phyloP scores from a whole-genome alignment of 1,140 invertebrate genomes.

The Papilio xuthus region DNA sequence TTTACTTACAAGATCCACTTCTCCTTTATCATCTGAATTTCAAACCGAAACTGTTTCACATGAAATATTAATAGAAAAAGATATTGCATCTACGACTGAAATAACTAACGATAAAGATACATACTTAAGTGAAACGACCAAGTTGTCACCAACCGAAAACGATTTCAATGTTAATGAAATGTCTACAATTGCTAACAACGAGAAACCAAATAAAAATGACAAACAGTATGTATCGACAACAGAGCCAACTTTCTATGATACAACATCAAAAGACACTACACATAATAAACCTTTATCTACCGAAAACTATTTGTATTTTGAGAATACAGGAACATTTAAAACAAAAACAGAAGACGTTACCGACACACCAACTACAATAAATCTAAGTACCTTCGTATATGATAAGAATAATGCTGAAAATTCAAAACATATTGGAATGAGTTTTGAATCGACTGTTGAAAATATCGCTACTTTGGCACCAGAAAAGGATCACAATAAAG shows the following conservation, averaged over 20 bases:
- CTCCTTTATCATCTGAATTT: not conserved
- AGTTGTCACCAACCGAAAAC: not conserved
- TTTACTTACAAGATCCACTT: not conserved
- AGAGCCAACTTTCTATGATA: not conserved
- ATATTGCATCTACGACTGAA: not conserved
- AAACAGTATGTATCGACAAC: constrained; percentile 3
- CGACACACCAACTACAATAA: constrained; percentile 3
- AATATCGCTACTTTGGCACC: constrained; percentile 1
- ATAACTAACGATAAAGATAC: not conserved
- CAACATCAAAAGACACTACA: not conserved
- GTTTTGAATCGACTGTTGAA: constrained; percentile 25
- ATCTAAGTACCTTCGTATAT: not conserved
- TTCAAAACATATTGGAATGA: constrained; percentile 4
- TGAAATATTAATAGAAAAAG: constrained; percentile 6
- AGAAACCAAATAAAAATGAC: not conserved
- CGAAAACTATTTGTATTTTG: constrained; percentile 5
- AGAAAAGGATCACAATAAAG: not conserved
- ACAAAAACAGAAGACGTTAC: constrained; percentile 23
- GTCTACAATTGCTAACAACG: not conserved
- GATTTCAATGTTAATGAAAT: not conserved
- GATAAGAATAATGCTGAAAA: constrained; percentile 1
- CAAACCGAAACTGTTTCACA: not conserved
- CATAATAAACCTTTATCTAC: not conserved
- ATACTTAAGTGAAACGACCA: not conserved
- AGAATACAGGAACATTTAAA: constrained; percentile 1